Evolutionary conservation across 2,113 vertebrate species (phyloP).

Genomic region (Casuarius casuarius): DNA sequence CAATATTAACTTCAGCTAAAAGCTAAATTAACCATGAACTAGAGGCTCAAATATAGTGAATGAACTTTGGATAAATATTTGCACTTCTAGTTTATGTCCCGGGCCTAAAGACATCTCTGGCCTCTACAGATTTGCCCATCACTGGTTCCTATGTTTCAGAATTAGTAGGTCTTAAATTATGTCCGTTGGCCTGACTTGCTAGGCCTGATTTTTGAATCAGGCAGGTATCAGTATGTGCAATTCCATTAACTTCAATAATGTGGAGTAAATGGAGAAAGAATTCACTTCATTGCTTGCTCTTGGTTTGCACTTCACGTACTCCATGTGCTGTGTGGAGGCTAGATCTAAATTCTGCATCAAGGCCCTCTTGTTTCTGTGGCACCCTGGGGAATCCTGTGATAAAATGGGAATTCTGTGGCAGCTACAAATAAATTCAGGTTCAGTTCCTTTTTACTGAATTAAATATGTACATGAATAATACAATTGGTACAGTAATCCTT

Average conservation of each 20-base stretch:
- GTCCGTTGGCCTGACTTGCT: not conserved
- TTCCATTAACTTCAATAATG: not conserved
- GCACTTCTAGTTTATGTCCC: not conserved
- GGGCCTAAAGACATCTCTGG: not conserved
- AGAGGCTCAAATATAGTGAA: not conserved
- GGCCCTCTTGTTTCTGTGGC: not conserved
- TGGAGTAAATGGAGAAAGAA: not conserved
- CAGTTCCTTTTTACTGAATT: conserved; percentile 48
- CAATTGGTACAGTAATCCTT: conserved; percentile 19
- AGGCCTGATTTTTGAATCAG: not conserved
- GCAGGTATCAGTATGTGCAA: not conserved
- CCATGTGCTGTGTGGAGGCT: not conserved
- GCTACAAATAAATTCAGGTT: conserved; percentile 54
- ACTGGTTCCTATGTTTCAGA: not conserved
- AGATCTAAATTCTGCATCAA: conserved; percentile 52
- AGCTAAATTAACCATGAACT: not conserved
- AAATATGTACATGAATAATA: conserved; percentile 63
- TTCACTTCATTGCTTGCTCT: not conserved
- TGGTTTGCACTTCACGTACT: not conserved
- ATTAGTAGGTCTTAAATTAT: not conserved
- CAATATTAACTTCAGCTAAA: not conserved
- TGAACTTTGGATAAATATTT: not conserved
- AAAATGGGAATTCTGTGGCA: conserved; percentile 38
- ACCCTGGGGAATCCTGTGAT: conserved; percentile 22
- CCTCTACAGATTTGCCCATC: not conserved